Conservation (phyloP, 2,113 vertebrate species). For the Campylorhamphus procurvoides region DNA sequence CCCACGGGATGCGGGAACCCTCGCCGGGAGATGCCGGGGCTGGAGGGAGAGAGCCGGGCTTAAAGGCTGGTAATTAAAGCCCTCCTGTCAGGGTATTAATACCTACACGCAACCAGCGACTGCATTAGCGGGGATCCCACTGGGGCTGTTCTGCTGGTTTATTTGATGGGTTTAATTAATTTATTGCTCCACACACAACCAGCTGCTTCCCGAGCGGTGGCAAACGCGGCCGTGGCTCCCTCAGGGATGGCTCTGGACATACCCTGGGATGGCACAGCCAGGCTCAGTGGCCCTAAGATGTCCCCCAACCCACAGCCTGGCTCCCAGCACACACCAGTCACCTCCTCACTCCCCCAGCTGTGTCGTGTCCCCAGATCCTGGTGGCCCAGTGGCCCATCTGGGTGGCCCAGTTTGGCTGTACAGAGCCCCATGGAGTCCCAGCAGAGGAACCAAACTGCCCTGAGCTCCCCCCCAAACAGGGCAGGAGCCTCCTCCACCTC, state of each 20-base stretch:
- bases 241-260: neutral
- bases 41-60: neutral
- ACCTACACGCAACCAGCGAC: neutral
- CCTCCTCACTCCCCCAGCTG: fast-evolving
- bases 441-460: fast-evolving
- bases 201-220: neutral
- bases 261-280: fast-evolving
- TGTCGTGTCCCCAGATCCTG: fast-evolving
- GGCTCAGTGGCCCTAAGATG: fast-evolving
- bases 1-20: neutral
- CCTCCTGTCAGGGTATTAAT: constrained; percentile 6
- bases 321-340: fast-evolving
- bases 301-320: fast-evolving
- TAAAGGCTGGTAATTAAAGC: neutral
- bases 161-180: constrained; percentile 58
- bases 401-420: fast-evolving
- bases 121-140: neutral
- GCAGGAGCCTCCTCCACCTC: neutral
- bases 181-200: neutral
- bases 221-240: fast-evolving
- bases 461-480: too few species aligned
- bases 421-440: fast-evolving
- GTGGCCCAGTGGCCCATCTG: neutral
- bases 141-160: neutral
- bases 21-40: neutral